These are phyloP conservation scores for Lonchura striata DNA, from an alignment of 2,113 vertebrate species.

Conservation along the genomic window DNA sequence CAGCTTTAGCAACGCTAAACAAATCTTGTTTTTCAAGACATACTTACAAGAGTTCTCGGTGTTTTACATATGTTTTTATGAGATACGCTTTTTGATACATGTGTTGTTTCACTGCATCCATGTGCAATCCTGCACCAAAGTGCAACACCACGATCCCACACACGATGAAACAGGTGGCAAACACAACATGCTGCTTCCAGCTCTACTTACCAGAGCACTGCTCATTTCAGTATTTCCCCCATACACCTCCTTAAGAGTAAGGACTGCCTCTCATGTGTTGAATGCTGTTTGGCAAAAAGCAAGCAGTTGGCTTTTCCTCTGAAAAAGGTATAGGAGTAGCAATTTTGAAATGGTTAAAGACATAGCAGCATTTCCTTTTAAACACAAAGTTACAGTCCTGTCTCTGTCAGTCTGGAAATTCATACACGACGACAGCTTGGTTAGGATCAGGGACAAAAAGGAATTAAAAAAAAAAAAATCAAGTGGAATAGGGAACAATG, in stretches of 20 bases:
- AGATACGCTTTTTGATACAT: background rate
- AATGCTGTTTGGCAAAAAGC: background rate
- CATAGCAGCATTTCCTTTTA: background rate
- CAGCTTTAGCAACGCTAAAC: background rate
- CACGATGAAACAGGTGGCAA: background rate
- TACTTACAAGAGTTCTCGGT: background rate
- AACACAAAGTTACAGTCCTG: background rate
- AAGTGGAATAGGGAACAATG: background rate
- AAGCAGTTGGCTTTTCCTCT: background rate
- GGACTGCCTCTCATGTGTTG: background rate
- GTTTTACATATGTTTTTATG: background rate
- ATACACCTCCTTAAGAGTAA: slow-evolving; percentile 17
- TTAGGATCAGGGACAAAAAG: background rate
- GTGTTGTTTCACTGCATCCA: background rate
- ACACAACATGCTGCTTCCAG: background rate
- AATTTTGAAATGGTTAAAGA: slow-evolving; percentile 37
- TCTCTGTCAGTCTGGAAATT: background rate
- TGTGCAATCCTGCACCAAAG: background rate
- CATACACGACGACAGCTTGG: background rate
- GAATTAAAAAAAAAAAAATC: background rate
- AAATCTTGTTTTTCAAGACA: background rate
- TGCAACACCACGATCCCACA: background rate
- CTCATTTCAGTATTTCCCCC: background rate
- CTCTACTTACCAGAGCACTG: background rate
- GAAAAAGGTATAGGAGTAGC: background rate